Base-by-base conservation (phyloP, 1,140 invertebrate genomes). In the Zaprionus kolodkinae region DNA sequence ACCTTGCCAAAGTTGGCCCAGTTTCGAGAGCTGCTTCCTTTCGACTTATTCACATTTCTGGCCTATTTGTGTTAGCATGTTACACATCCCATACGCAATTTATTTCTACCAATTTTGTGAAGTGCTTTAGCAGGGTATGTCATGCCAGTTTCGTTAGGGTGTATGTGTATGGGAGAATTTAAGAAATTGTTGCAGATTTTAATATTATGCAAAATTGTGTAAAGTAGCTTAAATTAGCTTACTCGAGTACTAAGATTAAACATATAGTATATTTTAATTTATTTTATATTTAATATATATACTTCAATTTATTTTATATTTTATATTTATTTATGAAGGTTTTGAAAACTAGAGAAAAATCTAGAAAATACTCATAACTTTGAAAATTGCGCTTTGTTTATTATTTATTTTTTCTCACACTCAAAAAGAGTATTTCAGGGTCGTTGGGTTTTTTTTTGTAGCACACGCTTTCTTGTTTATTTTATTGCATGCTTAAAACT, bases 1-100 rank as follows among this genome's bases (percentile, higher is more conserved):
- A 75, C 72, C 72, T 75, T 71, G 67, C 40, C 70, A 75, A 71
- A 64, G 60, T 75, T 75, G 72, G n/a, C 67, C 66, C 72, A 75
- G 40, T 75, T 75, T 71, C 54, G 15, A 63, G 50, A 70, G 65
- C 61, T 68, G 38, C 40, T 70, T 21, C 21, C 21, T 45, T 45
- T 52, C 62, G 66, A 40, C 57, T 63, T 74, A 62, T 64, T 70
- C 60, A 71, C 52, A 54, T 56, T 62, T 70, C 69, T 69, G 66
- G 65, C 59, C 36, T 70, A 52, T 70, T 74, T 74, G 59, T 57
- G 59, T 56, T 59, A 69, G 66, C 59, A 33, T 62, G 33, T 63
- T 74, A 62, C 57, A 62, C 57, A 62, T 50, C 56, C 72, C 35
- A 70, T 70, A 55, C 45, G 55, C 33, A 70, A 74, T 75, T 60